phyloP scores from a whole-genome alignment of 1,140 invertebrate genomes.

The Neuroterus valhalla region DNA sequence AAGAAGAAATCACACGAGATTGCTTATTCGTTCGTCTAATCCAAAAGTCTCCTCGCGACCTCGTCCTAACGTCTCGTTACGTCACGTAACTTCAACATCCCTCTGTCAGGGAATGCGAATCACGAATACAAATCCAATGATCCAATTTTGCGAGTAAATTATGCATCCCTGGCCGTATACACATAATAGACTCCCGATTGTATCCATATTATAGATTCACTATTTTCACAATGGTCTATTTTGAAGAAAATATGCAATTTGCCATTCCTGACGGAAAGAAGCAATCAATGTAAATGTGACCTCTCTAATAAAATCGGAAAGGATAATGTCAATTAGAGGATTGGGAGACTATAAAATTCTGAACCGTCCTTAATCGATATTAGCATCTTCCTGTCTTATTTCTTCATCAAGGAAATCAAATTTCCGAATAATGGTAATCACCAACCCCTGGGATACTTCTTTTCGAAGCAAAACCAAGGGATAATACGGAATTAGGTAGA shows the following conservation, averaged over 20 bases:
- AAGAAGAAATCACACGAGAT: conserved; percentile 50
- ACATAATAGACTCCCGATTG: not conserved
- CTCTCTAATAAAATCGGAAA: no score
- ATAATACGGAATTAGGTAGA: conserved; percentile 40
- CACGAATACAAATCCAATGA: conserved; percentile 11
- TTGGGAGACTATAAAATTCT: no score
- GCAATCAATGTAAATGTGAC: no score
- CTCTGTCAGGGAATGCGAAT: conserved; percentile 5
- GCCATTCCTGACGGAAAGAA: no score
- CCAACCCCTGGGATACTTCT: not conserved
- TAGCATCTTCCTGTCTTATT: no score
- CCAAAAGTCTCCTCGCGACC: conserved; percentile 35
- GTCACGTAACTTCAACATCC: conserved; percentile 45
- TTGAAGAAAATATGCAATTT: no score
- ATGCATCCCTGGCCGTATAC: not conserved
- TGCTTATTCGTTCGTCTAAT: conserved; percentile 29
- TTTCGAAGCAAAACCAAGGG: not conserved
- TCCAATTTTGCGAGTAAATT: conserved; percentile 9
- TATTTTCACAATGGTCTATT: no score
- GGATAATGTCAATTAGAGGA: no score
- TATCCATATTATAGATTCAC: no score
- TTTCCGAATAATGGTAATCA: not conserved
- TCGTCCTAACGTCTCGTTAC: conserved; percentile 43
- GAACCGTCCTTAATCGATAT: no score
- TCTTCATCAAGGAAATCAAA: not conserved